Percentiles rank a stretch among this genome's conserved stretches.
Evolutionary conservation across 2,888 invertebrate species (phyloP).

Genomic region (Siphlonurus alternatus): DNA sequence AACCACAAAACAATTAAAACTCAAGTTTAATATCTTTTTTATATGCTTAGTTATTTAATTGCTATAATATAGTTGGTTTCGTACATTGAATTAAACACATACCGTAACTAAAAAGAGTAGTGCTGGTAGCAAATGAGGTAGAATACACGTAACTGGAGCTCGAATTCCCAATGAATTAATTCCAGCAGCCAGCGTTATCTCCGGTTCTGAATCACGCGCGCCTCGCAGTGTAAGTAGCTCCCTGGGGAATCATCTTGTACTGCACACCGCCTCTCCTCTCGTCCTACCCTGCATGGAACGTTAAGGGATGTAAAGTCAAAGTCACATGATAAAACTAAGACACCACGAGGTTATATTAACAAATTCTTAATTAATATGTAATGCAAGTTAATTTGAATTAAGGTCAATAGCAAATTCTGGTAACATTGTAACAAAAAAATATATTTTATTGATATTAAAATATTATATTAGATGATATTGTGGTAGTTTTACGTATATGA

Average conservation of each 20-base stretch:
- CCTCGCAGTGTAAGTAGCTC: neutral
- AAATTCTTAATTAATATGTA: neutral
- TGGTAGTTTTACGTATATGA: neutral
- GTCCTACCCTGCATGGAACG: too few species aligned
- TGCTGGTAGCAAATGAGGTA: too few species aligned
- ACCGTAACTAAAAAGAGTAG: neutral
- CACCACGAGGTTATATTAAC: neutral
- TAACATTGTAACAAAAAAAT: neutral
- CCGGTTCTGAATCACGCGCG: neutral
- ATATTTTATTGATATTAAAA: neutral
- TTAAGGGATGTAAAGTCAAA: neutral
- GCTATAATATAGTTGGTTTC: neutral
- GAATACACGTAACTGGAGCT: neutral
- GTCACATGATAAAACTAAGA: neutral
- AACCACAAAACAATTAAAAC: too few species aligned
- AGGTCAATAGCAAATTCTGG: too few species aligned
- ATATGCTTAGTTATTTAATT: neutral
- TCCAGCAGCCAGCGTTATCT: neutral
- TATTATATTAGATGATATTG: neutral
- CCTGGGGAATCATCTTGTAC: neutral
- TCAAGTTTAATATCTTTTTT: too few species aligned
- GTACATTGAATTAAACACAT: neutral
- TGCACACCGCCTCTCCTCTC: too few species aligned
- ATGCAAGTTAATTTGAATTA: neutral
- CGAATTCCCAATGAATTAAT: neutral